Conservation (phyloP, 1,140 invertebrate genomes). For the Harlomillsia oculata region DNA sequence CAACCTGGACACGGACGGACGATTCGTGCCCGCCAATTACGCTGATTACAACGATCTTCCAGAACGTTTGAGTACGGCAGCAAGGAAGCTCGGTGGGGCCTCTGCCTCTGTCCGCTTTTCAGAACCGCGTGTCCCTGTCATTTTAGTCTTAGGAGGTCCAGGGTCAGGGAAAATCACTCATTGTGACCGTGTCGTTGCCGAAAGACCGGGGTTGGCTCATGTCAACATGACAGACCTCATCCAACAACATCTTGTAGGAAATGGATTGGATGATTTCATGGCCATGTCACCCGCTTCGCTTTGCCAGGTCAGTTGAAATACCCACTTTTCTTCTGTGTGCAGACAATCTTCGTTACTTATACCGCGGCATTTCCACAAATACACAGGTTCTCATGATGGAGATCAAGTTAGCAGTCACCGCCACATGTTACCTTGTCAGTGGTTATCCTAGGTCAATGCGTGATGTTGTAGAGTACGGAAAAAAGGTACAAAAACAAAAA, state of each 20-base stretch:
- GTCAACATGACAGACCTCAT: constrained; percentile 83
- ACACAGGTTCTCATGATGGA: constrained; percentile 77
- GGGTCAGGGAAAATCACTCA: constrained; percentile 87
- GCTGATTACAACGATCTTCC: constrained; percentile 3
- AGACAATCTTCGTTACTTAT: too few relatives aligned
- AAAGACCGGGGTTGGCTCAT: constrained; percentile 68
- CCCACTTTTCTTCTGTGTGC: too few relatives aligned
- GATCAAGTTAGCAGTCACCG: constrained; percentile 79
- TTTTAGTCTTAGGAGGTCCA: constrained; percentile 80
- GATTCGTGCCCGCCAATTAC: constrained; percentile 16
- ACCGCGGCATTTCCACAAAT: constrained; percentile 68
- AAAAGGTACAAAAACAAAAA: constrained; percentile 65
- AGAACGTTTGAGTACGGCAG: neutral
- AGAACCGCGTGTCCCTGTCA: constrained; percentile 55
- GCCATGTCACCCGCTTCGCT: too few relatives aligned
- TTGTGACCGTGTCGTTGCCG: constrained; percentile 76
- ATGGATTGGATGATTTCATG: constrained; percentile 51
- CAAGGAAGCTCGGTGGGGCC: neutral
- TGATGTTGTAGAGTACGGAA: constrained; percentile 79
- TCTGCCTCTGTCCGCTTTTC: constrained; percentile 6
- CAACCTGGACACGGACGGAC: constrained; percentile 25
- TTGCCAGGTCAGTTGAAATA: too few relatives aligned
- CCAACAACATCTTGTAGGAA: constrained; percentile 76
- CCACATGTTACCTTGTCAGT: constrained; percentile 86
- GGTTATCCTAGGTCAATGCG: constrained; percentile 89